Percentiles rank a stretch among this genome's conserved stretches.
These are phyloP conservation scores for Anas platyrhynchos DNA, from an alignment of 2,113 vertebrate genomes.

Conservation along the genomic window DNA sequence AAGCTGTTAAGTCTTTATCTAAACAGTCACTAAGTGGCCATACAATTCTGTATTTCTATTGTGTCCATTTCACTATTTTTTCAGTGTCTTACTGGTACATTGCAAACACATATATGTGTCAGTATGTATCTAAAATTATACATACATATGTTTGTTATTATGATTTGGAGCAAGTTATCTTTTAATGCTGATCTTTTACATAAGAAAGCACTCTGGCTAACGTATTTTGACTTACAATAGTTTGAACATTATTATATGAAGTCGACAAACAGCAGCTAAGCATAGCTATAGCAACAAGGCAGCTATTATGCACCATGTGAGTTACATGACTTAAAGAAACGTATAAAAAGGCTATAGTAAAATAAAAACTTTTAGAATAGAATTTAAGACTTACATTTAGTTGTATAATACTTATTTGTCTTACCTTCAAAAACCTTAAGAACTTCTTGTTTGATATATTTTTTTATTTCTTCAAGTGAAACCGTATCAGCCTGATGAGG, in stretches of 20 bases:
- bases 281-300: background rate
- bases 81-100: background rate
- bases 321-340: background rate
- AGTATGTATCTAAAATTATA: background rate
- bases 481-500: constrained; percentile 80
- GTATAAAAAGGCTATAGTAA: background rate
- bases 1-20: background rate
- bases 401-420: background rate
- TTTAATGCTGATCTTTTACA: background rate
- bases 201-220: background rate
- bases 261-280: background rate
- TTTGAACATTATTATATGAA: background rate
- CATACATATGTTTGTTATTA: background rate
- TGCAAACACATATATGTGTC: background rate
- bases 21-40: background rate
- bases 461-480: constrained; percentile 91
- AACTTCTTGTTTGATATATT: constrained; percentile 90
- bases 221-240: background rate
- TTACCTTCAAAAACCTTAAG: constrained; percentile 94
- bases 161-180: background rate
- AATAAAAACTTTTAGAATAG: background rate
- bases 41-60: background rate
- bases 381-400: background rate
- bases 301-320: background rate
- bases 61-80: background rate